Evolutionary conservation across 2,888 invertebrate genomes (phyloP), one percentile per base, ranked within the genome.

Genomic region (Micropterix aruncella): DNA sequence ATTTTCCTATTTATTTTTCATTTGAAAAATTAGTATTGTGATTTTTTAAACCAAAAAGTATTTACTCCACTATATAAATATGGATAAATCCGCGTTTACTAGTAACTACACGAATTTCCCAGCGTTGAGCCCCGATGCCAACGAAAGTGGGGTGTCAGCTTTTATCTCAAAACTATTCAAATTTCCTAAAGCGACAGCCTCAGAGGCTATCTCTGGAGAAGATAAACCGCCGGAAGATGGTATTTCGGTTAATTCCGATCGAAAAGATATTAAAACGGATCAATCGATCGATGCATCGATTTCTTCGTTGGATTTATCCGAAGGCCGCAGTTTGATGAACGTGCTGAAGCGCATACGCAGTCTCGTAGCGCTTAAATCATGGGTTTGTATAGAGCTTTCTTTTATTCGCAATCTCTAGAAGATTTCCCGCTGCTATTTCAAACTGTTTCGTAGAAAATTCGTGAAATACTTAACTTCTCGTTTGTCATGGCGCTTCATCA

Each of bases 301-400:
- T 44, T 38, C 12, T 50, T 70, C 71, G 38, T 69, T 79, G 15
- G 77, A 79, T 44, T 71, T 75, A 38, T 66, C 69, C 14, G 83
- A 84, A 60, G 84, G 80, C n/a, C 72, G 86, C 46, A 88, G 84
- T 59, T 73, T 92, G 54, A 82, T 86, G 1, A 91, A 87, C 70
- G 90, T 94, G 48, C 66, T 94, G 16, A 83, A 81, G 56, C 75
- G 92, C 53, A 89, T 94, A 42, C 88, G 89, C 56, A 91, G 84
- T 60, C 78, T 93, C 42, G 73, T 92, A 39, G 91, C 87, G n/a
- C 63, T 83, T 44, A 84, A 83, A 54, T 83, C 80, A 54, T 80
- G 77, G 56, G 89, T 89, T 68, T 73, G 80, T 67, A 36, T 27
- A 16, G 17, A 40, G 3, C 9, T 37, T 48, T n/a, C 37, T 7